phyloP scores from a whole-genome alignment of 2,113 vertebrate genomes.

The Planiliza haematocheilus region DNA sequence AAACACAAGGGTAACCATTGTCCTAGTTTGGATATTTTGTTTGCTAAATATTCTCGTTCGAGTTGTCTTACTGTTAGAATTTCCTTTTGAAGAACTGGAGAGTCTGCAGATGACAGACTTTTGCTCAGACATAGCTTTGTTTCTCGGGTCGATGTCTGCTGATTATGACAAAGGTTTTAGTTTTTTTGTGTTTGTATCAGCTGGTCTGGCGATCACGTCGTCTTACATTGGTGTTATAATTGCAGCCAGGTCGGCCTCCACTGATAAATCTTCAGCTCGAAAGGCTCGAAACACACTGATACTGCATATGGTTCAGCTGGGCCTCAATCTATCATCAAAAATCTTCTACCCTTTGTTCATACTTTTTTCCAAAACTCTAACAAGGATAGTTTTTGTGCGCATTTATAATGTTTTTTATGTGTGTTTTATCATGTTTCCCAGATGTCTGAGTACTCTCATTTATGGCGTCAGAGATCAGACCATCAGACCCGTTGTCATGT shows the following conservation, averaged over 20 bases:
- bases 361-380: not conserved
- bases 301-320: constrained; percentile 73
- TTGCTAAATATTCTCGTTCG: constrained; percentile 15
- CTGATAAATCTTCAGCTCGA: constrained; percentile 53
- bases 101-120: constrained; percentile 27
- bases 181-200: constrained; percentile 55
- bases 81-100: constrained; percentile 11
- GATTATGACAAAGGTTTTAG: constrained; percentile 40
- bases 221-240: constrained; percentile 71
- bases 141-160: not conserved
- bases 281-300: constrained; percentile 72
- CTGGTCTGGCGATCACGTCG: constrained; percentile 36
- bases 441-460: constrained; percentile 52
- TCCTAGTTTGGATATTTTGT: constrained; percentile 59
- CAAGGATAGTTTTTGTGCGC: not conserved
- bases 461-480: constrained; percentile 46
- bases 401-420: constrained; percentile 55
- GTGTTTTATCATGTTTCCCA: constrained; percentile 46
- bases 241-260: constrained; percentile 69
- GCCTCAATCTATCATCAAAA: constrained; percentile 60
- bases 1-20: constrained; percentile 53
- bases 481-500: constrained; percentile 43
- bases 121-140: constrained; percentile 14
- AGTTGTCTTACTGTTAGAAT: constrained; percentile 22
- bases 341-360: constrained; percentile 46